Base-by-base conservation (phyloP, 2,888 invertebrate species). In the Polydrusus cervinus region DNA sequence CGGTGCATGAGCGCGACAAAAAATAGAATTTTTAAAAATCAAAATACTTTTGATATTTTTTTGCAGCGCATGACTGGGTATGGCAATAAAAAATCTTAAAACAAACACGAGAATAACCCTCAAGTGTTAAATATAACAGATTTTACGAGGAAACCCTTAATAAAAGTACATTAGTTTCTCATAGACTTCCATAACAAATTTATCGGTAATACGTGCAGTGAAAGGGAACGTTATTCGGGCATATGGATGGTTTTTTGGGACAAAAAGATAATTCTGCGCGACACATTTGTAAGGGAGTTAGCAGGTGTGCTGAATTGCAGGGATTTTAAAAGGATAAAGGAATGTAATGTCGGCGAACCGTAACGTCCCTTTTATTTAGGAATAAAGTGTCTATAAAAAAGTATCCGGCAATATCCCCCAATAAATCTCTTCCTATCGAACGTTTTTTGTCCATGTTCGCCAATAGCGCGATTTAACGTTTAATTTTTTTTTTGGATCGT, bases 321-420 rank as follows among this genome's bases (percentile, higher is more conserved):
- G 76, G 72, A 72, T 72, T 76, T 76, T 68, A 69, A 76, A 76
- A 55, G 76, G 71, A 76, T 76, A 76, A 76, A 76, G 53, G 76
- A 69, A 72, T 73, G 68, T 72, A 68, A 75, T 68, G 71, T 71
- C 68, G 75, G 75, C 51, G 71, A 75, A 75, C 71, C 71, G 67
- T 66, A 68, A 71, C 75, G 64, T 75, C 75, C 75, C 72, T 75
- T 75, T 75, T 72, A 75, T 75, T 75, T 71, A 68, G 71, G 72
- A 75, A 75, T 75, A 75, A 75, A 75, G 75, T 75, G 75, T 75
- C 75, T 75, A 75, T 75, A 75, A 75, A 75, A 75, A 75, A 71
- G 75, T 68, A 75, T 71, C 71, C 68, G 68, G 51, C 68, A 68
- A 75, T 72, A 75, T 75, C 75, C 75, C 49, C 64, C 68, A 53